Evolutionary conservation across 2,888 invertebrate genomes (phyloP), one percentile per base, ranked within the genome.

Genomic region (Iphiclides podalirius): DNA sequence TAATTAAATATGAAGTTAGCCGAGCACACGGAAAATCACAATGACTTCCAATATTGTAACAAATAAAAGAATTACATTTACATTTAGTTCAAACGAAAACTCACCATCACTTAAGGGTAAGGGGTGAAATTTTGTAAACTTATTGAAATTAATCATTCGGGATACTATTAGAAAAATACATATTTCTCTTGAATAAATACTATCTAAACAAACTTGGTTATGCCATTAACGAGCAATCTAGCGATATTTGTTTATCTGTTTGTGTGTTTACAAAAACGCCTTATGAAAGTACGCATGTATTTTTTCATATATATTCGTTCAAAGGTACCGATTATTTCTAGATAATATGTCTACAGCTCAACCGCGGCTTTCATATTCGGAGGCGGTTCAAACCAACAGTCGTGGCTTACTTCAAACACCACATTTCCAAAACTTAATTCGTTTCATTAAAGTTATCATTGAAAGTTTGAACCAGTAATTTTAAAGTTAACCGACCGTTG

Each of bases 401-500:
- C 31, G 11, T n/a, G 31, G 31, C 31, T 1, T 12, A 12, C 11
- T 31, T n/a, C 31, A 31, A 11, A 31, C 9, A 31, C 31, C 31
- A n/a, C 31, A 31, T 31, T 31, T 31, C 31, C n/a, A 31, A 31
- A 31, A 31, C 31, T 31, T 31, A 12, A 31, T 11, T 31, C 12
- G 11, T 12, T n/a, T 31, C 12, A n/a, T n/a, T 12, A 4, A 12
- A 31, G 31, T 40, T 40, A 26, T 12, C 15, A 28, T 40, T 26
- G n/a, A 40, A 28, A 26, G 14, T 3, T 11, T 15, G 11, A 41
- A 36, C 12, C 15, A 9, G 0, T 35, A 43, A 38, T 28, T 35
- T 47, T 36, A 44, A 39, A 40, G 14, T 50, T 44, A 23, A 14
- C 26, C n/a, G 12, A 43, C 42, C 34, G 34, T 34, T 1, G 26